Evolutionary conservation across 2,113 vertebrate species (phyloP), one percentile per base, ranked within the genome.

Genomic region (Atrichornis clamosus): DNA sequence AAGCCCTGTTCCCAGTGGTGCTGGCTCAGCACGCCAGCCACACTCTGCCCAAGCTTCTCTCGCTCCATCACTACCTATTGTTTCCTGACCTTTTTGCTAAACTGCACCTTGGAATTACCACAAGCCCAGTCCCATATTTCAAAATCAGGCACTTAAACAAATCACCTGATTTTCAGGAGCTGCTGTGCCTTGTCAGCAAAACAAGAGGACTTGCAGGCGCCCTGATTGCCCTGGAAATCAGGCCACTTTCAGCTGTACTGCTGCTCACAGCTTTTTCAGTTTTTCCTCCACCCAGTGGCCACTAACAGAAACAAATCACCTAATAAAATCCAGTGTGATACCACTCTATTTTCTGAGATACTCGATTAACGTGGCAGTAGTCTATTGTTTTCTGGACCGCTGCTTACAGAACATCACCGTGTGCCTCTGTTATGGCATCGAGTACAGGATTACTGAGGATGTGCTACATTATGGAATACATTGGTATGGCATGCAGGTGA

Each of bases 261-360:
- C 46, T 49, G 23, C 52, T 92, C 75, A 12, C 86, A 39, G 92
- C 72, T 90, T 84, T 90, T 60, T 95, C 95, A 90, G 88, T 46
- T 74, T 96, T 95, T 96, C 76, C 96, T 92, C 95, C 92, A 96
- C 96, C 93, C 92, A 95, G 95, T 90, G 93, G 96, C 90, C 95
- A 86, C 79, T 81, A 81, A 90, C 82, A 94, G 95, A 74, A 96
- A 84, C 69, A 92, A 93, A 86, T 84, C 69, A n/a, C 59, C 79
- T 74, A 41, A 46, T 42, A 63, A 77, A 94, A 63, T 2, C 28
- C 59, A 13, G 52, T 33, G 30, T 14, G 2, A 63, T 87, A 30
- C 28, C 52, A 24, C 22, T 47, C 50, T n/a, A 7, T 22, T 59
- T 74, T 41, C 59, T 44, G 59, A 77, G 90, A 63, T 17, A 27